Evolutionary conservation across 2,113 vertebrate species (phyloP).

Genomic region (Tragelaphus scriptus): DNA sequence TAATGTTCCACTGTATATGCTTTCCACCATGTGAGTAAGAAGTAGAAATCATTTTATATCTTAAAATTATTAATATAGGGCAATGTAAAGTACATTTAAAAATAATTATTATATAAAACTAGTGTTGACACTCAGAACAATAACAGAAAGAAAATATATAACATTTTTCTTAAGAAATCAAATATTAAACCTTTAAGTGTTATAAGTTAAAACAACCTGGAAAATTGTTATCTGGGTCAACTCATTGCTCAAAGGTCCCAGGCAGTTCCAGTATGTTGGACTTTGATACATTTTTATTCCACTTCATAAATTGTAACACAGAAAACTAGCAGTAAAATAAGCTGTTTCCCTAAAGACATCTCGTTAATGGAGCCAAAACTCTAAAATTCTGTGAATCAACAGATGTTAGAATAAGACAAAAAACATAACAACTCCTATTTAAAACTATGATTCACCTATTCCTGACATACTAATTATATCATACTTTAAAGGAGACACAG

Average conservation of each 20-base stretch:
- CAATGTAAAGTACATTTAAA: neutral
- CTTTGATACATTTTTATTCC: conserved; percentile 14
- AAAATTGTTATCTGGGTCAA: neutral
- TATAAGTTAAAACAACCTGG: neutral
- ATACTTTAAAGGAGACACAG: neutral
- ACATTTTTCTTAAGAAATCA: neutral
- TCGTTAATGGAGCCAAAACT: neutral
- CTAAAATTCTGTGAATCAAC: neutral
- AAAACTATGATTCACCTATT: neutral
- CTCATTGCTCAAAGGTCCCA: neutral
- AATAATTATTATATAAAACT: conserved; percentile 5
- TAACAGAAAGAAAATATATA: neutral
- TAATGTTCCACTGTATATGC: neutral
- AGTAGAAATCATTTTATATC: conserved; percentile 10
- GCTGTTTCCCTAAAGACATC: conserved; percentile 6
- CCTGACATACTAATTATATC: neutral
- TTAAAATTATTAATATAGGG: conserved; percentile 18
- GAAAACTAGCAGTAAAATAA: neutral
- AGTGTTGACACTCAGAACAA: neutral
- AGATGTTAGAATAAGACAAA: neutral
- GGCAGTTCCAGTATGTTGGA: neutral
- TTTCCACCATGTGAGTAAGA: neutral
- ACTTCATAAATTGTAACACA: neutral
- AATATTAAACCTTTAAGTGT: neutral
- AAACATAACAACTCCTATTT: neutral